Conservation (phyloP, 1,140 invertebrate genomes). For the Drosophila lowei region DNA sequence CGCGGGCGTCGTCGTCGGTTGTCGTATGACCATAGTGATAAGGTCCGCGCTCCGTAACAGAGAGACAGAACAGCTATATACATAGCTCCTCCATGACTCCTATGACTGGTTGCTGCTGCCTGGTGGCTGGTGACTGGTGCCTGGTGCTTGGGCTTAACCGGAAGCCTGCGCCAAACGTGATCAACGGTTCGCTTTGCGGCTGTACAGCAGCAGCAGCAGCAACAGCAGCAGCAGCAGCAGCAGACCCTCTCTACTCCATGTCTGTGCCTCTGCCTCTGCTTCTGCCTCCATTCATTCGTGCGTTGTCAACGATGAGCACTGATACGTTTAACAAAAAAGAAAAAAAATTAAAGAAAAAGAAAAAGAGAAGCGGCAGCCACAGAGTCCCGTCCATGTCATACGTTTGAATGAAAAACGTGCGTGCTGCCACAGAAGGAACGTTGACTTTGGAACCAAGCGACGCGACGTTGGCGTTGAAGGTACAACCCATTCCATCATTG, state of each 20-base stretch:
- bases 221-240: conserved; percentile 23
- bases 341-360: conserved; percentile 43
- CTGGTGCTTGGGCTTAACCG: conserved; percentile 71
- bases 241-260: conserved; percentile 5
- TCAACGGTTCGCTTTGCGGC: conserved; percentile 79
- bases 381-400: conserved; percentile 64
- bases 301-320: conserved; percentile 78
- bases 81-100: conserved; percentile 39
- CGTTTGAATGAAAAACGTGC: conserved; percentile 81
- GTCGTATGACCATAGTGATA: conserved; percentile 56
- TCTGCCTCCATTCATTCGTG: conserved; percentile 75
- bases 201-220: conserved; percentile 56
- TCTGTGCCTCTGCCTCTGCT: conserved; percentile 38
- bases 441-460: conserved; percentile 66
- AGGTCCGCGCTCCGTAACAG: conserved; percentile 43
- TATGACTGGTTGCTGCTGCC: conserved; percentile 32
- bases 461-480: conserved; percentile 33
- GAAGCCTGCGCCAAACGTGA: conserved; percentile 83
- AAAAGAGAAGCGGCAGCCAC: conserved; percentile 42
- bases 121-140: conserved; percentile 22
- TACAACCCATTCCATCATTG: conserved; percentile 5
- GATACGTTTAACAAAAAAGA: conserved; percentile 64
- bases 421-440: conserved; percentile 82
- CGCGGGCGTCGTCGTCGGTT: conserved; percentile 57
- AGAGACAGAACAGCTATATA: conserved; percentile 33